Evolutionary conservation across 2,113 vertebrate species (phyloP).

Genomic region (Herpailurus yagouaroundi): DNA sequence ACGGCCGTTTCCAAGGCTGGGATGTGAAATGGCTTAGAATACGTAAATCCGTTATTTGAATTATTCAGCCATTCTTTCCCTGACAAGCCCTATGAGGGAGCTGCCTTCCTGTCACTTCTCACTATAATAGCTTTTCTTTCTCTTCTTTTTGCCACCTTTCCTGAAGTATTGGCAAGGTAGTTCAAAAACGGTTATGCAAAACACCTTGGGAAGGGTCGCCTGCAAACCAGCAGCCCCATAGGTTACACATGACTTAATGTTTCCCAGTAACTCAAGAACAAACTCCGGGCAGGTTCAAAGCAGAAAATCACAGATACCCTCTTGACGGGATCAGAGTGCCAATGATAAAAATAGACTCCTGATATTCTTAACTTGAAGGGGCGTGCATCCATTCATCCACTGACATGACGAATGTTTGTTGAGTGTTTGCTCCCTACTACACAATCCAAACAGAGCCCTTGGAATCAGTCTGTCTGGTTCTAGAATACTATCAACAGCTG

Average conservation of each 20-base stretch:
- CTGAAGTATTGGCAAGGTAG: slow-evolving; percentile 44
- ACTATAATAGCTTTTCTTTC: slow-evolving; percentile 47
- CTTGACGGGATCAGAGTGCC: not conserved
- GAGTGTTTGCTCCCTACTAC: not conserved
- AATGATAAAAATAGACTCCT: not conserved
- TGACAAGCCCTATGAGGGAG: slow-evolving; percentile 37
- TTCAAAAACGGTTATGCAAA: slow-evolving; percentile 51
- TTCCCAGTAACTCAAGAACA: not conserved
- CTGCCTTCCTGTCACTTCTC: slow-evolving; percentile 56
- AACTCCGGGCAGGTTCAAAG: slow-evolving; percentile 12
- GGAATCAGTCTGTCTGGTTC: not conserved
- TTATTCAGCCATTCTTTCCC: slow-evolving; percentile 64
- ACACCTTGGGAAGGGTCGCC: not conserved
- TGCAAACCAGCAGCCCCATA: not conserved
- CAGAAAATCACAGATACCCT: not conserved
- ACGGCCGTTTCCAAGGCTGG: slow-evolving; percentile 26
- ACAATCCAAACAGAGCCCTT: not conserved
- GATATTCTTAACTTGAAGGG: not conserved
- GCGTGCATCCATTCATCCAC: not conserved
- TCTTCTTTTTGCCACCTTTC: slow-evolving; percentile 33
- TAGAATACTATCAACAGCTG: not conserved
- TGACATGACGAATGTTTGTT: not conserved
- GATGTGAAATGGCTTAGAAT: slow-evolving; percentile 39
- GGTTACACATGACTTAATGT: slow-evolving; percentile 1
- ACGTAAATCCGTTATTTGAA: slow-evolving; percentile 64